Conservation (phyloP, 2,113 vertebrate genomes). For the Poicephalus meyeri region DNA sequence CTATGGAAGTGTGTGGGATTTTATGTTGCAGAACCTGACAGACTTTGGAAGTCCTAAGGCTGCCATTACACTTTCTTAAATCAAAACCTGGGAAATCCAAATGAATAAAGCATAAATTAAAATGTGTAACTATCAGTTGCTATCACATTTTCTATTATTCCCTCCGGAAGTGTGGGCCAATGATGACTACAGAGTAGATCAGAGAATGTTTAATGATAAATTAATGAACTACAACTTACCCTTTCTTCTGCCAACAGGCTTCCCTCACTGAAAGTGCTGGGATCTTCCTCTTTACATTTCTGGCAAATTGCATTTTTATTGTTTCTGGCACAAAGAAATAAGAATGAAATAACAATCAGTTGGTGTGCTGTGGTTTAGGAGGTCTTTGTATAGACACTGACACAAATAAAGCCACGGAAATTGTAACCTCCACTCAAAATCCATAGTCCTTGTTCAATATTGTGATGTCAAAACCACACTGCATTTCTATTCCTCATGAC, state of each 20-base stretch:
- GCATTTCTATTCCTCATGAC: not conserved
- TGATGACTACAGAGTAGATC: not conserved
- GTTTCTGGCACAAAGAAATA: slow-evolving; percentile 64
- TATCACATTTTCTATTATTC: not conserved
- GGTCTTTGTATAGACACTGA: not conserved
- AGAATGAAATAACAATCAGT: not conserved
- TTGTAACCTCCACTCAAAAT: not conserved
- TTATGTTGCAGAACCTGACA: not conserved
- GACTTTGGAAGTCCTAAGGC: not conserved
- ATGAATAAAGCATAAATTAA: not conserved
- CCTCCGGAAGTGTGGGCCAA: not conserved
- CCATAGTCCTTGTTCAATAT: not conserved
- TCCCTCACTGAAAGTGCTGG: slow-evolving; percentile 52
- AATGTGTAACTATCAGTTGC: not conserved
- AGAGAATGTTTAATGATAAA: not conserved
- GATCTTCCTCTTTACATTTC: slow-evolving; percentile 75
- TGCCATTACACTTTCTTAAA: not conserved
- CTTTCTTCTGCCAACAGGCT: slow-evolving; percentile 74
- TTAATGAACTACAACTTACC: slow-evolving; percentile 60
- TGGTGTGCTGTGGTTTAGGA: not conserved
- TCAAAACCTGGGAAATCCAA: not conserved
- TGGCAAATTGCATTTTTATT: slow-evolving; percentile 74
- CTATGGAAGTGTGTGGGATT: not conserved
- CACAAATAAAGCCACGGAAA: not conserved
- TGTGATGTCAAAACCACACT: not conserved